Percentiles rank a stretch among this genome's conserved stretches.
Evolutionary conservation across 2,113 vertebrate genomes (phyloP).

Genomic region (Electrona antarctica): DNA sequence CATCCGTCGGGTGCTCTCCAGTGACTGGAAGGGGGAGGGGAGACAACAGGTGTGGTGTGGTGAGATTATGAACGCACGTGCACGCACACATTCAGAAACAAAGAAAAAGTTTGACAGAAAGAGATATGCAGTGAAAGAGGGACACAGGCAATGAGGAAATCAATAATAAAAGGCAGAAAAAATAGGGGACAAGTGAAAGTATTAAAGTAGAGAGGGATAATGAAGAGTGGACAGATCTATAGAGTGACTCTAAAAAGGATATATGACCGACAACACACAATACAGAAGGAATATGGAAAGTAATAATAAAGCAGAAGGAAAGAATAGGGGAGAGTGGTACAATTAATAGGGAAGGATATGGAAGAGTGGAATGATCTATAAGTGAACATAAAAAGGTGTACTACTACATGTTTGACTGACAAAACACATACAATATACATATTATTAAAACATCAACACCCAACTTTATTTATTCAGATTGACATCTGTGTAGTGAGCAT

Average conservation of each 20-base stretch:
- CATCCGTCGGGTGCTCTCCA: conserved; percentile 97
- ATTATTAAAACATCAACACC: too few species aligned
- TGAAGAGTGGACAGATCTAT: conserved; percentile 27
- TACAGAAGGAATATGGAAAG: not conserved
- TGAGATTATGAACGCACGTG: not conserved
- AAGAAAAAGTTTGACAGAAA: not conserved
- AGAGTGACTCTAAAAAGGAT: not conserved
- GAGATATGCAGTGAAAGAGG: not conserved
- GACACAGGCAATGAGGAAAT: not conserved
- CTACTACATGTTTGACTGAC: too few species aligned
- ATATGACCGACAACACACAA: not conserved
- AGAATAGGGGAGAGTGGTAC: not conserved
- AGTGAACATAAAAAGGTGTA: too few species aligned
- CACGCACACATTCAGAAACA: not conserved
- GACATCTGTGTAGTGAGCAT: not conserved
- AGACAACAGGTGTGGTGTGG: not conserved
- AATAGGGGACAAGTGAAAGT: not conserved
- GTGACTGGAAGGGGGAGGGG: conserved; percentile 81
- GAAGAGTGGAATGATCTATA: not conserved
- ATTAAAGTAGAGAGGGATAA: not conserved
- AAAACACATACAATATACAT: too few species aligned
- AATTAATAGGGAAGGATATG: not conserved
- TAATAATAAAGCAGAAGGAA: not conserved
- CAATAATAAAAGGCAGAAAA: too few species aligned
- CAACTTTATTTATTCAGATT: not conserved